These are phyloP conservation scores for Cephus cinctus DNA, from an alignment of 1,140 invertebrate species.

Conservation along the genomic window DNA sequence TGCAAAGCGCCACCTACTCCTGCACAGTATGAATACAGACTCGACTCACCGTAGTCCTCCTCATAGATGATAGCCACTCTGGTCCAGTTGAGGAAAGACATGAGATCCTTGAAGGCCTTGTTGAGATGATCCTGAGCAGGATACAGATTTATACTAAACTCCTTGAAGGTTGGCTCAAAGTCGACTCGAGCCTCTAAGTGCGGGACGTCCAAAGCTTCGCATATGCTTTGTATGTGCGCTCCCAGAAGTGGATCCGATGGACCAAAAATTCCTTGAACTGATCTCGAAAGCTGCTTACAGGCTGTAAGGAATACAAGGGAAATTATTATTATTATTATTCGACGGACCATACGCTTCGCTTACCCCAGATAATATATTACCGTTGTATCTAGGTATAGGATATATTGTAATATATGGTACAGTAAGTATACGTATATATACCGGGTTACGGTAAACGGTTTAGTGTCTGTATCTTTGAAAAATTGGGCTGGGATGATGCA, in stretches of 20 bases:
- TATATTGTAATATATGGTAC: background rate
- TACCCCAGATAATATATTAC: too few relatives aligned
- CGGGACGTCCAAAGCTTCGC: slow-evolving; percentile 84
- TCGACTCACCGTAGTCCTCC: slow-evolving; percentile 73
- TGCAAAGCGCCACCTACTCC: too few relatives aligned
- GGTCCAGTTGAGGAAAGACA: slow-evolving; percentile 89
- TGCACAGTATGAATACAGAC: background rate
- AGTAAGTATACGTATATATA: too few relatives aligned
- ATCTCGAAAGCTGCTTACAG: slow-evolving; percentile 81
- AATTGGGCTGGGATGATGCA: too few relatives aligned
- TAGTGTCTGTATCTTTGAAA: too few relatives aligned
- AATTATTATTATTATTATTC: slow-evolving; percentile 14
- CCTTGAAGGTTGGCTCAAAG: slow-evolving; percentile 65
- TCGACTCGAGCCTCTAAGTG: slow-evolving; percentile 81
- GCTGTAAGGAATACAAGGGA: slow-evolving; percentile 62
- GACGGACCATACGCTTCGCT: background rate
- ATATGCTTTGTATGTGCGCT: slow-evolving; percentile 85
- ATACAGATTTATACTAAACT: slow-evolving; percentile 89
- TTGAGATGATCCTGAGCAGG: slow-evolving; percentile 83
- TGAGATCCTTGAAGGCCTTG: slow-evolving; percentile 82
- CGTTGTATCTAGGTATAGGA: background rate
- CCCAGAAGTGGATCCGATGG: slow-evolving; percentile 80
- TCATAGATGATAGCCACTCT: slow-evolving; percentile 92
- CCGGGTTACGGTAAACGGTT: too few relatives aligned
- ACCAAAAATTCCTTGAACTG: slow-evolving; percentile 87